These are phyloP conservation scores for Catharus minimus DNA, from an alignment of 2,113 vertebrate genomes.

Conservation along the genomic window DNA sequence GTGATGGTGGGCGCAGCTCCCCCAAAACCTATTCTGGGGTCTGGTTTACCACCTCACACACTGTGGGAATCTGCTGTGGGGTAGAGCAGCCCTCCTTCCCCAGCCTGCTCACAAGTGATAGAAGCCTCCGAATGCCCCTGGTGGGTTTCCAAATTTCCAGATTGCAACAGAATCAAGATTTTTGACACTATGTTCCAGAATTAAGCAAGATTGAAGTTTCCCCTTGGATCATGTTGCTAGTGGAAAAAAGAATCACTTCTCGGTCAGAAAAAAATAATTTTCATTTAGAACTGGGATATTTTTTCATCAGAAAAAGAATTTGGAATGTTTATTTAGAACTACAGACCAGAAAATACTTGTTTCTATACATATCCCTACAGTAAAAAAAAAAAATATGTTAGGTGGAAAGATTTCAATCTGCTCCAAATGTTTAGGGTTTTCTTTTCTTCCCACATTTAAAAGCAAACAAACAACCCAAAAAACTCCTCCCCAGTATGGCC, in stretches of 20 bases:
- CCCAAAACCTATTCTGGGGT: accelerated
- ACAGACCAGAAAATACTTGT: background rate
- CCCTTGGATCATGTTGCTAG: background rate
- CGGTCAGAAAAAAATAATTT: background rate
- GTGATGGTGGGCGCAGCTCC: background rate
- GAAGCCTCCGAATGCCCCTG: background rate
- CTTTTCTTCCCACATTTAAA: background rate
- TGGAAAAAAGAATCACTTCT: background rate
- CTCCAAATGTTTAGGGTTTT: background rate
- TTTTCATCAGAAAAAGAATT: background rate
- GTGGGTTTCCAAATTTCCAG: background rate
- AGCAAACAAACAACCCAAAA: background rate
- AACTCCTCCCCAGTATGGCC: background rate
- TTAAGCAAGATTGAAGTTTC: background rate
- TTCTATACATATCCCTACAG: background rate
- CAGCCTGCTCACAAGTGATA: background rate
- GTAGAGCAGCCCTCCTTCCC: background rate
- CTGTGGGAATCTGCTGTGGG: background rate
- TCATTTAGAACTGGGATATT: background rate
- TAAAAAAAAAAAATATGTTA: background rate
- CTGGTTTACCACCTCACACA: background rate
- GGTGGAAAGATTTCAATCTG: background rate
- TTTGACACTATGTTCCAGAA: background rate
- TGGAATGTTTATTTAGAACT: background rate
- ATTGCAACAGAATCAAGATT: background rate